These are phyloP conservation scores for Pristis pectinata DNA, from an alignment of 2,797 vertebrate genomes.

Conservation along the genomic window DNA sequence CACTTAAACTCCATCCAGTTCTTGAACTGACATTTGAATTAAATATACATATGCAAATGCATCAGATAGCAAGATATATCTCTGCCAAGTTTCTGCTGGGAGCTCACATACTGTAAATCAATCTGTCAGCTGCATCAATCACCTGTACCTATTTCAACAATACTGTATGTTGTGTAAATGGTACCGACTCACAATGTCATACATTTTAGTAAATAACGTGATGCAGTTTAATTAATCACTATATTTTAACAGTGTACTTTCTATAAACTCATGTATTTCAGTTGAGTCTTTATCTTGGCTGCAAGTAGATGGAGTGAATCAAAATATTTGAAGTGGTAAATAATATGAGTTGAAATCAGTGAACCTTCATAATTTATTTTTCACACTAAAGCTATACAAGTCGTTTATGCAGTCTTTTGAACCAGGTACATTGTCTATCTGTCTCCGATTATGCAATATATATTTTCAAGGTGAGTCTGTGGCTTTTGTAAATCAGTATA, in stretches of 20 bases:
- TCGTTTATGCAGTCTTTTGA: background rate
- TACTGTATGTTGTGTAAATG: background rate
- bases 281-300: background rate
- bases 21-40: background rate
- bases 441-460: background rate
- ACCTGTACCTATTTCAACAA: background rate
- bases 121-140: background rate
- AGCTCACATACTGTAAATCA: background rate
- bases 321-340: background rate
- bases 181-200: background rate
- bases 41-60: background rate
- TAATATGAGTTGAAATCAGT: background rate
- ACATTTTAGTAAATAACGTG: background rate
- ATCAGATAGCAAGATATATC: background rate
- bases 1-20: background rate
- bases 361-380: background rate
- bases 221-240: background rate
- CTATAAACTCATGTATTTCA: background rate
- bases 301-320: background rate
- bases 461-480: background rate
- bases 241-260: background rate
- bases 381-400: background rate
- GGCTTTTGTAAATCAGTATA: background rate
- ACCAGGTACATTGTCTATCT: background rate
- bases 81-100: background rate